Evolutionary conservation across 1,140 invertebrate genomes (phyloP), one percentile per base, ranked within the genome.

Genomic region (Ceratina calcarata): DNA sequence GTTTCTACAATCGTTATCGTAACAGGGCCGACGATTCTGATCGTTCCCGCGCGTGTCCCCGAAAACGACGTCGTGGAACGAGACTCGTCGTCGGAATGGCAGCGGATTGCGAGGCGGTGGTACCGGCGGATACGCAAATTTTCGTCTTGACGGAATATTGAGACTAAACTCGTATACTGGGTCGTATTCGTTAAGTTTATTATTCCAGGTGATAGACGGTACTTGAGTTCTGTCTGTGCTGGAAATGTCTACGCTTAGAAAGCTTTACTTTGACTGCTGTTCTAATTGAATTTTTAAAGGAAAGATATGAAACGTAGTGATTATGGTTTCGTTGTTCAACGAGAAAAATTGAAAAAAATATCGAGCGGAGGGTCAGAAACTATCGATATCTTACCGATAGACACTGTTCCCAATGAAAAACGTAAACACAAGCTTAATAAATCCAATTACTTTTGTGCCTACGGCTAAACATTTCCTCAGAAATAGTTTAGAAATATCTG

Each of bases 1-100:
- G 27, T 27, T 62, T 37, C 65, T 84, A 66, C 18, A 60, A 20
- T 68, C 61, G 22, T 57, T 61, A 68, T 55, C 55, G 53, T 45
- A 67, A 76, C 72, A 27, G 15, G 55, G 57, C 72, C 60, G 49
- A 22, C 20, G 77, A 20, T 76, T 72, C 53, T 60, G 70, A n/a
- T 72, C 73, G 60, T 84, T 73, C 16, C 64, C 70, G 22, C 58
- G 76, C 22, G 24, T 68, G 24, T 80, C 78, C 70, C 78, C 83
- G 20, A 86, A 67, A 15, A 78, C 62, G 58, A 61, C 67, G 81
- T 86, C 84, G 49, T 82, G 78, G 81, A 90, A 90, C 22, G 89
- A 90, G n/a, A 91, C 88, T 74, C 85, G 86, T 87, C 72, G 82
- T 67, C 53, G 82, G 75, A 78, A 79, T 72, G 86, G 78, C 83